Conservation (phyloP, 2,113 vertebrate genomes). For the Gobiocypris rarus region DNA sequence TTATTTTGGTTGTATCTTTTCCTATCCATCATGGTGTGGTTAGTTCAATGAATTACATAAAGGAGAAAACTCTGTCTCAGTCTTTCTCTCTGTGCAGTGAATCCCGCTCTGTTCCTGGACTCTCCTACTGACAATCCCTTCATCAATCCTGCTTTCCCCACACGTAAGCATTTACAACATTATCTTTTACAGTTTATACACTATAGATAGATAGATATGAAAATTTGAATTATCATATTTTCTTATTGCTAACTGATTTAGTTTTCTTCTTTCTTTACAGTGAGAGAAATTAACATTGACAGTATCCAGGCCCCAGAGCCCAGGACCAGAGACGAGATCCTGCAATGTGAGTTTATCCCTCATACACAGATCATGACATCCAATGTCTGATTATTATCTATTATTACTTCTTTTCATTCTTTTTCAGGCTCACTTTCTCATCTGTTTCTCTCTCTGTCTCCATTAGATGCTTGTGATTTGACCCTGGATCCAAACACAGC, state of each 20-base stretch:
- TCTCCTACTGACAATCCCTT: slow-evolving; percentile 49
- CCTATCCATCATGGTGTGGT: no score
- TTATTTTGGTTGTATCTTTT: no score
- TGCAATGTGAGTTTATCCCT: slow-evolving; percentile 71
- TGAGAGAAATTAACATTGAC: slow-evolving; percentile 75
- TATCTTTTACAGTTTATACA: not conserved
- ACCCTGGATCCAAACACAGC: slow-evolving; percentile 73
- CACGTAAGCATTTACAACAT: slow-evolving; percentile 59
- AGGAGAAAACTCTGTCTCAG: not conserved
- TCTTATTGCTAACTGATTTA: not conserved
- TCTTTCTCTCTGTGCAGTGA: slow-evolving; percentile 65
- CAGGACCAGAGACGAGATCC: slow-evolving; percentile 75
- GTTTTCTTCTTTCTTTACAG: slow-evolving; percentile 53
- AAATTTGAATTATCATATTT: not conserved
- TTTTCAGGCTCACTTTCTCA: not conserved
- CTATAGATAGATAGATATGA: not conserved
- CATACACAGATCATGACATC: not conserved
- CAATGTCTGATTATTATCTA: not conserved
- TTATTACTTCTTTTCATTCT: not conserved
- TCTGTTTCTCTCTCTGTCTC: not conserved
- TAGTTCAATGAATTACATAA: not conserved
- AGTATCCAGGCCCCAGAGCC: slow-evolving; percentile 77
- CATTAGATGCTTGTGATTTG: slow-evolving; percentile 62
- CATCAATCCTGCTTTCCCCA: slow-evolving; percentile 62
- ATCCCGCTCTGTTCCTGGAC: slow-evolving; percentile 76